Percentiles rank a stretch among this genome's conserved stretches.
Conservation (phyloP, 2,113 vertebrate species). For the Globicephala melas region DNA sequence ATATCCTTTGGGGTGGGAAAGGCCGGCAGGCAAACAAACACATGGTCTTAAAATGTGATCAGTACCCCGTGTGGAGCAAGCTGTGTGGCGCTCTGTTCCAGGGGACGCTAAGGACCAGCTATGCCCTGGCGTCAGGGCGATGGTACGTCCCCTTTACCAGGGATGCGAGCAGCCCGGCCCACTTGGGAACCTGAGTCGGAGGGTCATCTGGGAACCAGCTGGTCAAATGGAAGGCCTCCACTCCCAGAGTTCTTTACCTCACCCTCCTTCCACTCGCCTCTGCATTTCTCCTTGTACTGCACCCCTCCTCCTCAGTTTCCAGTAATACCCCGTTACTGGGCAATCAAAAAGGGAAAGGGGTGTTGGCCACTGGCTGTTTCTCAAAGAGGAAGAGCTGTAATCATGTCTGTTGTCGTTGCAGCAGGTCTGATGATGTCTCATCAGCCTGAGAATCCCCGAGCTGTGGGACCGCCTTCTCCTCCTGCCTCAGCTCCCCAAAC, state of each 20-base stretch:
- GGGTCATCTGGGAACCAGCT: neutral
- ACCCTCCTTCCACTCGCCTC: neutral
- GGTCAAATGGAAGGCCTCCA: neutral
- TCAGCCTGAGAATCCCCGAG: constrained; percentile 62
- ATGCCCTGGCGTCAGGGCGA: neutral
- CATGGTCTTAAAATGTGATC: neutral
- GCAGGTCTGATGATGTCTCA: constrained; percentile 28
- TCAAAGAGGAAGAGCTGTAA: constrained; percentile 14
- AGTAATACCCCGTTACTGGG: neutral
- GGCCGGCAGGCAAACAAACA: neutral
- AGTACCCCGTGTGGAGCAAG: no score
- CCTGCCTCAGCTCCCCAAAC: neutral
- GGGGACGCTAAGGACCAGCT: neutral
- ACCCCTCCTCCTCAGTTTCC: neutral
- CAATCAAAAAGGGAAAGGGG: neutral
- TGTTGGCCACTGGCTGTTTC: neutral
- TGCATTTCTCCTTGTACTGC: neutral
- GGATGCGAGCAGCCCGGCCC: neutral
- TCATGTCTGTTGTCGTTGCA: constrained; percentile 59
- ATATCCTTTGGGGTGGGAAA: no score
- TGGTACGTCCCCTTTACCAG: neutral
- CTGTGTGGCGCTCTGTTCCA: neutral
- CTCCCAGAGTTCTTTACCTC: neutral
- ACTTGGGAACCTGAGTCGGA: neutral
- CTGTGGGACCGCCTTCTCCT: neutral